Evolutionary conservation across 2,888 invertebrate genomes (phyloP), one percentile per base, ranked within the genome.

Genomic region (Azorinus chamasolen): DNA sequence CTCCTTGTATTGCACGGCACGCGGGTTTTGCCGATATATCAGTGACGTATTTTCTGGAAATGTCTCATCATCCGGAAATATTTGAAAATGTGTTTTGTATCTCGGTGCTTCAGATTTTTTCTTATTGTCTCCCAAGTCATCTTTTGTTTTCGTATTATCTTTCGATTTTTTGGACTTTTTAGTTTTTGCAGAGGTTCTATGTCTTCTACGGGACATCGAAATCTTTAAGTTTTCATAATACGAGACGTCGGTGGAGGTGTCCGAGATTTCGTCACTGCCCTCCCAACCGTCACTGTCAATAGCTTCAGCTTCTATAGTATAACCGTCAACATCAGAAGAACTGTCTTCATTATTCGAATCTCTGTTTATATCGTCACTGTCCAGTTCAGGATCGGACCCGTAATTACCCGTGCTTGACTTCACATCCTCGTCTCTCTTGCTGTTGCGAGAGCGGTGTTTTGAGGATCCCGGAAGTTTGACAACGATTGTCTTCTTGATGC

Each of bases 1-100:
- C 57, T 80, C 79, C 27, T 70, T 80, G 37, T 57, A 76, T 14
- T 61, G 58, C 24, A 69, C 32, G 0, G 71, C 68, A 46, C 59
- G 76, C 14, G 79, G 75, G 39, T 76, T 80, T 12, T 75, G 75
- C 37, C 51, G 45, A n/a, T 62, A 51, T 2, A 41, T 27, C 6
- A 48, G 50, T 32, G 32, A 32, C 32, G 32, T 6, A 10, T 32
- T 32, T 32, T 32, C 32, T 5, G 45, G 45, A 32, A 59, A 59
- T 10, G 65, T 68, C 1, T 63, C 57, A 14, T 68, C 66, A 18
- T 53, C 18, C 14, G 78, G 72, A 51, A 78, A 39, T 53, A 32
- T 59, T 18, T 58, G 62, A 8, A 25, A 18, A 6, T 24, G 14
- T 20, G 50, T 24, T 50, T n/a, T 50, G 20, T 22, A 12, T 50